A percentile compares a stretch with the other conserved stretches of the same genome.
These are phyloP conservation scores for Narcine bancroftii DNA, from an alignment of 2,113 vertebrate genomes.

Conservation along the genomic window DNA sequence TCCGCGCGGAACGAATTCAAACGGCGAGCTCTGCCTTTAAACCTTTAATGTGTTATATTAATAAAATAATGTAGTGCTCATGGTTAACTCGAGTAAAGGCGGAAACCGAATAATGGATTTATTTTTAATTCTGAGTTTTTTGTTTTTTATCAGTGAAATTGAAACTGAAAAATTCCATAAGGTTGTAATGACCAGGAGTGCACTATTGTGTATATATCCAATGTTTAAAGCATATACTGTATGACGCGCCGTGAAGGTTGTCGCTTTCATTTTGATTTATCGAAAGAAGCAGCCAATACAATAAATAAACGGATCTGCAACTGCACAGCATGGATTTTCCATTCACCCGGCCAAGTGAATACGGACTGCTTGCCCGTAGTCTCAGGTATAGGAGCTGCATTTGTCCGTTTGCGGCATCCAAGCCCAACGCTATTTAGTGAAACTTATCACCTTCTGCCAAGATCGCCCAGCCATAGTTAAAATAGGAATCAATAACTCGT, in stretches of 20 bases:
- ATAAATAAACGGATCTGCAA: neutral
- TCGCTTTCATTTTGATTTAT: neutral
- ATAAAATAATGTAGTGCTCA: neutral
- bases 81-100: neutral
- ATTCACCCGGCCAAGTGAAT: neutral
- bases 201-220: neutral
- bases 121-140: neutral
- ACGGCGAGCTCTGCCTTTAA: neutral
- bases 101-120: neutral
- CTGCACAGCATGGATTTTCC: neutral
- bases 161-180: neutral
- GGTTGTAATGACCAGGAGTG: neutral
- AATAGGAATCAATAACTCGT: neutral
- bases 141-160: neutral
- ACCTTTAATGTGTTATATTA: neutral
- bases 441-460: neutral
- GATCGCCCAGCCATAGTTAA: constrained; percentile 14
- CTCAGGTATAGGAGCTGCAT: neutral
- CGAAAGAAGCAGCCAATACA: neutral
- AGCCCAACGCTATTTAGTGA: neutral
- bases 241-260: neutral
- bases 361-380: neutral
- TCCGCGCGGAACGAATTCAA: neutral
- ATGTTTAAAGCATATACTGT: neutral
- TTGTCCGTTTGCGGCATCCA: neutral